phyloP scores from a whole-genome alignment of 2,113 vertebrate species.

The Oophaga pumilio region DNA sequence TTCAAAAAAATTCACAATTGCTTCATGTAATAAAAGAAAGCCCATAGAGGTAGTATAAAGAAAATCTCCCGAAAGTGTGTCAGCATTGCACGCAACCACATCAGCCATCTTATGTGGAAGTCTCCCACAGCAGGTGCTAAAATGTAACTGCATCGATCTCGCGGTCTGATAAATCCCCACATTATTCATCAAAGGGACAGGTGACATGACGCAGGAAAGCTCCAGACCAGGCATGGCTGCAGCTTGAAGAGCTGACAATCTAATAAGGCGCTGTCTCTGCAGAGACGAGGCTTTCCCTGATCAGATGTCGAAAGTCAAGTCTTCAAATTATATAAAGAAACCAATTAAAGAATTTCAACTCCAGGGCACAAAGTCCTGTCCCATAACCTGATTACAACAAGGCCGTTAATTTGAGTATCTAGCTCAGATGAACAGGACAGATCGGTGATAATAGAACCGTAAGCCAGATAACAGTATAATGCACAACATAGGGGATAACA shows the following conservation, averaged over 20 bases:
- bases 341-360: too few relatives aligned
- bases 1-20: background rate
- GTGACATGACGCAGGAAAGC: background rate
- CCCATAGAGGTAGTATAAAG: background rate
- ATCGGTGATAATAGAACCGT: too few relatives aligned
- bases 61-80: background rate
- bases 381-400: too few relatives aligned
- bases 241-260: background rate
- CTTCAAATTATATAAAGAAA: too few relatives aligned
- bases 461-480: too few relatives aligned
- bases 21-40: background rate
- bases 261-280: background rate
- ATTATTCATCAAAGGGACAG: conserved; percentile 37
- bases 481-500: too few relatives aligned
- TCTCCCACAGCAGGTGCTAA: conserved; percentile 37
- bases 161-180: conserved; percentile 4
- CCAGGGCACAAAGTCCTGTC: too few relatives aligned
- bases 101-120: background rate
- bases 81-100: background rate
- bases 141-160: conserved; percentile 10
- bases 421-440: too few relatives aligned
- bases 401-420: too few relatives aligned
- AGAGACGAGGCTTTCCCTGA: too few relatives aligned
- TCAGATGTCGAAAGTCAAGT: too few relatives aligned
- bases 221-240: background rate